Conservation (phyloP, 2,888 invertebrate genomes). For the Amphipoea lucens region DNA sequence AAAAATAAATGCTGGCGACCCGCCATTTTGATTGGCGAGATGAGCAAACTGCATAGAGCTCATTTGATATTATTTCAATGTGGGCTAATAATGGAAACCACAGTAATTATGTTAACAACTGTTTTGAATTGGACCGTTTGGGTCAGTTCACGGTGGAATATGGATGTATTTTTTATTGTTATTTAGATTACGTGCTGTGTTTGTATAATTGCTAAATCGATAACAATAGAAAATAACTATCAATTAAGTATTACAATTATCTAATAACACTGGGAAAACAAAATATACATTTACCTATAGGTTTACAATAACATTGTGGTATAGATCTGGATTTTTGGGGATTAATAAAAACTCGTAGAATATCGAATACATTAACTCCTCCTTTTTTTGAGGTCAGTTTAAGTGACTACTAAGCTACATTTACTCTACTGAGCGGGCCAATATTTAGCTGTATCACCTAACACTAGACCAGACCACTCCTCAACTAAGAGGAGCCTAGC, state of each 20-base stretch:
- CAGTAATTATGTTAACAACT: slow-evolving; percentile 50
- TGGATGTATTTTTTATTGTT: background rate
- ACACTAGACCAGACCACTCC: background rate
- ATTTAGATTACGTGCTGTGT: slow-evolving; percentile 29
- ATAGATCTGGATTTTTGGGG: background rate
- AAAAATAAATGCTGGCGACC: slow-evolving; percentile 12
- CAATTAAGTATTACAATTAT: background rate
- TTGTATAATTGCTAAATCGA: background rate
- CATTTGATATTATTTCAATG: slow-evolving; percentile 55
- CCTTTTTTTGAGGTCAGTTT: background rate
- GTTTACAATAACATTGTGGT: background rate
- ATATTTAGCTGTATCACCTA: background rate
- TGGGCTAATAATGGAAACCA: slow-evolving; percentile 43
- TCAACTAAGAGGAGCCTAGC: background rate
- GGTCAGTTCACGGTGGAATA: background rate
- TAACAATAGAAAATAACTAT: background rate
- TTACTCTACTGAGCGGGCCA: background rate
- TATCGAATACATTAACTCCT: background rate
- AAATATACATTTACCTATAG: background rate
- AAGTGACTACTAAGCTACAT: background rate
- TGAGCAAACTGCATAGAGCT: slow-evolving; percentile 40
- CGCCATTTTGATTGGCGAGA: slow-evolving; percentile 35
- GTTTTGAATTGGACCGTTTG: slow-evolving; percentile 40
- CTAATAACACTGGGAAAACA: background rate
- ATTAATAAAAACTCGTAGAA: background rate